Evolutionary conservation across 2,113 vertebrate species (phyloP), one percentile per base, ranked within the genome.

Genomic region (Anguilla japonica): DNA sequence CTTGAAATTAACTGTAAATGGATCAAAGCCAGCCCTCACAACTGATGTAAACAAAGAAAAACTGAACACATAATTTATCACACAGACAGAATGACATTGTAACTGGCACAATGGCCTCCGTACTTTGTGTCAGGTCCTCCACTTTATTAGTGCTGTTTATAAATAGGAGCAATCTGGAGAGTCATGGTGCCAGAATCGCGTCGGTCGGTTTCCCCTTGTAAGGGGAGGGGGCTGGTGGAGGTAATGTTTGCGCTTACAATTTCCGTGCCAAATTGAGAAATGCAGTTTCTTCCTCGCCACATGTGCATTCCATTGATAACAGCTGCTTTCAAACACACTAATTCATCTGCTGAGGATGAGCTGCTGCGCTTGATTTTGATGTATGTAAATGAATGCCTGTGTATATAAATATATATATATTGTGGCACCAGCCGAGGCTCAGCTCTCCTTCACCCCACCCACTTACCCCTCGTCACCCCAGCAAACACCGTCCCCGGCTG

Each of bases 261-360:
- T 83, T 41, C 60, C 43, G 67, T 46, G 88, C 89, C 89, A 90
- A 87, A 87, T 83, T 88, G 87, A 71, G 71, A 82, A 88, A 89
- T 86, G 88, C 87, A 82, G 81, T 46, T 50, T 82, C 84, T 89
- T 46, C 29, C 39, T 81, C 22, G 67, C 53, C 86, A 88, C 88
- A 86, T 90, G 85, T 91, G 90, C 85, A 86, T 63, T 56, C 63
- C 56, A 34, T 88, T 86, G 90, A 90, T 91, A 91, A 92, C 88
- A 84, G 75, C 63, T 41, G 41, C 71, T 85, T 89, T 87, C 83
- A 87, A 82, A 88, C 50, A 50, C 63, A 67, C 84, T 84, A 86
- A 89, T 89, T 89, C 46, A 87, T 91, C 89, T 86, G 80, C 85
- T 63, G 81, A 90, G 85, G 57, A 81, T 53, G 43, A 86, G 87